Evolutionary conservation across 2,113 vertebrate species (phyloP), one percentile per base, ranked within the genome.

Genomic region (Phrynosoma platyrhinos): DNA sequence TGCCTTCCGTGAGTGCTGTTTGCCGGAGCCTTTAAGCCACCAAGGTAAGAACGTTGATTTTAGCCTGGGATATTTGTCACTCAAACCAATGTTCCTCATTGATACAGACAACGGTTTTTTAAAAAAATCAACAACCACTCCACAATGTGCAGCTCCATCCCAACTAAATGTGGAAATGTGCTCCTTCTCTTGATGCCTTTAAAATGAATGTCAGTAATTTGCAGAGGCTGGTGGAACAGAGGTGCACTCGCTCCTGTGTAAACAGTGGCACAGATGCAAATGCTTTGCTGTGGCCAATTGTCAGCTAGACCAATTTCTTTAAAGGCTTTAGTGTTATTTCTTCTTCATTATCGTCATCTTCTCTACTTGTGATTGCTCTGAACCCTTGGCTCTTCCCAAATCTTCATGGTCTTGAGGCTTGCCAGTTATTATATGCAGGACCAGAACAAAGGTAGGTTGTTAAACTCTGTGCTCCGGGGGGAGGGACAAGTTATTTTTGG

Each of bases 361-460:
- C 92, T 95, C 95, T 95, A 91, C 93, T 94, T 93, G 87, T 82
- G 90, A 53, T 88, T 90, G 92, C 91, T 90, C 88, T 91, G 96
- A 95, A 95, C 95, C 97, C 96, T 97, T 97, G 95, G 96, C 96
- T 95, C 94, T 97, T 96, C 94, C 95, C 97, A 97, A 98, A 97
- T 97, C 97, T 97, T 98, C 97, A 97, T 96, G 96, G 96, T 97
- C 96, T 97, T 97, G 97, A 97, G 97, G 96, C 97, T 97, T 97
- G 96, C 96, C 96, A 96, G 96, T 96, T 94, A 96, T 96, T 98
- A 97, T 98, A 98, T 97, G 96, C 94, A 96, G 95, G 97, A 94
- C 95, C 95, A 97, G 97, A 97, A 98, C 97, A 98, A 98, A 97
- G 97, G 98, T 98, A 98, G 96, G 97, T 95, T 97, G 92, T 96